Base-by-base conservation (phyloP, 1,140 invertebrate genomes). In the Brachionus koreanus region DNA sequence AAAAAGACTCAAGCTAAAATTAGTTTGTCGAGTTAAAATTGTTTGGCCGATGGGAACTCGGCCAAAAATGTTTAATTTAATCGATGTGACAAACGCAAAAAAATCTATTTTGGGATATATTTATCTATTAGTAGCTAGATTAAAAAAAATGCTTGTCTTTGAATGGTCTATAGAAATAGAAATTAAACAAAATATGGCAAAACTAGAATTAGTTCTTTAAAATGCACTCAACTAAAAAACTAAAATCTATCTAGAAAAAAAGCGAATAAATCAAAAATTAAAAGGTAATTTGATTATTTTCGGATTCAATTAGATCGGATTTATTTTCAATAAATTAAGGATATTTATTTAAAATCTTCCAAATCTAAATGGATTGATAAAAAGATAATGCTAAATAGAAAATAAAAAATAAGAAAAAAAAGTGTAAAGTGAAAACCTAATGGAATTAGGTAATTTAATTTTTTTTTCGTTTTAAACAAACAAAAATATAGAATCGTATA, bases 201-300 rank as follows among this genome's bases (percentile, higher is more conserved):
- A 65, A 37, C 25, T 39, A 37, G 16, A 39, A 39, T 69, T 43
- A 39, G 42, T 69, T 69, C 65, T 33, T 42, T 39, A 39, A 37
- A 39, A 69, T 39, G 5, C 65, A 69, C 37, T 69, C 65, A 69
- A 39, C 33, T 39, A 35, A 69, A 65, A 65, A 65, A 19, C 29
- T 13, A 37, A 65, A 65, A 16, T 65, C 63, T 37, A 33, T 16
- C 13, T 63, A 67, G n/a, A 67, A 35, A 67, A 35, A 69, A 33
- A 39, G 2, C 42, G n/a, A 69, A 37, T 69, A 39, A 69, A 69
- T 37, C 29, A 69, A 39, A 69, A 39, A 69, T 37, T 69, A 69
- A 69, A 69, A 69, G 65, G 65, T 69, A 69, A 69, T 69, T 65
- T 65, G 63, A 65, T 65, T 65, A 65, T 65, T 65, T 65, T 65